Evolutionary conservation across 1,140 invertebrate genomes (phyloP).

Genomic region (Heliconius eleuchia): DNA sequence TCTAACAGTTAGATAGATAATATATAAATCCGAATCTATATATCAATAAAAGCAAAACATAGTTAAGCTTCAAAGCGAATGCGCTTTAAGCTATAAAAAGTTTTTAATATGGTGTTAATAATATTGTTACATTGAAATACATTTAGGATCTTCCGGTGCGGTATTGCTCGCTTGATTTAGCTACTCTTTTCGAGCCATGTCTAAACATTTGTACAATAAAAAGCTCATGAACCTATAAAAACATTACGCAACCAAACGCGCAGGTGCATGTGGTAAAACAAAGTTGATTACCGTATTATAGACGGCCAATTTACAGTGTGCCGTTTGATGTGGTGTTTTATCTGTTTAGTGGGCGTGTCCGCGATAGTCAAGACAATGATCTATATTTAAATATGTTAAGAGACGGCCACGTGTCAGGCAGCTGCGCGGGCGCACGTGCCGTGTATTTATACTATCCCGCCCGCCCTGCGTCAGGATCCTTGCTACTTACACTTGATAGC

Average conservation of each 20-base stretch:
- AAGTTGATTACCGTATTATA: constrained; percentile 52
- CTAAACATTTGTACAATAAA: constrained; percentile 44
- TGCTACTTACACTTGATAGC: constrained; percentile 41
- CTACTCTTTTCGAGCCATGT: constrained; percentile 34
- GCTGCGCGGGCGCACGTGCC: constrained; percentile 75
- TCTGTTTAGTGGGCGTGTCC: constrained; percentile 73
- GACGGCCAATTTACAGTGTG: constrained; percentile 54
- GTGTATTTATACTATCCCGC: constrained; percentile 71
- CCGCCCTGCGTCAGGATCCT: constrained; percentile 56
- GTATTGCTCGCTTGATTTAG: constrained; percentile 38
- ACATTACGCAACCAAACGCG: constrained; percentile 39
- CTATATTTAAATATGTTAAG: constrained; percentile 77
- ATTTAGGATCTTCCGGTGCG: constrained; percentile 33
- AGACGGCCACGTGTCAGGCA: constrained; percentile 75
- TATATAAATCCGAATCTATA: too few relatives aligned
- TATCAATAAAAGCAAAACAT: neutral
- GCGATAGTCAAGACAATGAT: constrained; percentile 71
- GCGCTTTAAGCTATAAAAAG: neutral
- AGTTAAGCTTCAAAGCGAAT: neutral
- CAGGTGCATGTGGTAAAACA: constrained; percentile 49
- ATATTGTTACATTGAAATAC: constrained; percentile 25
- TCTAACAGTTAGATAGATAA: too few relatives aligned
- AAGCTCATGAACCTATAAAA: constrained; percentile 43
- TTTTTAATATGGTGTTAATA: constrained; percentile 1
- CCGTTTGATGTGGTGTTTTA: constrained; percentile 77